Base-by-base conservation (phyloP, 2,113 vertebrate genomes). In the Ivindomyrus marchei region DNA sequence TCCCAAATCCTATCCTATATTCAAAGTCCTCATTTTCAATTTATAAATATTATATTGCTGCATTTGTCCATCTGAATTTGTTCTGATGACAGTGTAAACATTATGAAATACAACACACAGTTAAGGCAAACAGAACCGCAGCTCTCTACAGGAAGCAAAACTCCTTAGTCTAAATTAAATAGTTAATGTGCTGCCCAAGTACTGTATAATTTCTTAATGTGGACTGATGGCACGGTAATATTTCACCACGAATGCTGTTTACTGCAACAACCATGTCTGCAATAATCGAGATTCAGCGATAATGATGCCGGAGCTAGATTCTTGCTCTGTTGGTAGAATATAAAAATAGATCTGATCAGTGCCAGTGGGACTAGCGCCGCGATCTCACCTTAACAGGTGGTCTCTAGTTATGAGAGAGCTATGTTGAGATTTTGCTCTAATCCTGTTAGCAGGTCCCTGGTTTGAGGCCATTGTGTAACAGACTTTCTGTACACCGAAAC, bases 151-250 rank as follows among this genome's bases (percentile, higher is more conserved):
- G 92, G 94, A 94, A 92, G 90, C 94, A 80, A 94, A 85, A 94
- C 94, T 94, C 93, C 94, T 93, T 92, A 94, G 91, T 87, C 62
- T 95, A 94, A 94, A 95, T 95, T 93, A 95, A 94, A 94, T 96
- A 95, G 95, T 96, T 95, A 93, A 93, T 93, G 92, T 93, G 74
- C 5, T 39, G 36, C 74, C 93, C 83, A 85, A 45, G 83, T 85
- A 27, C 24, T 47, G 46, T 85, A 49, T 85, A 85, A 80, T 80
- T 80, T 49, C 83, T 24, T n/a, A 27, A 85, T 85, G 83, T n/a
- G 2, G 15, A 85, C 91, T 92, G 92, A 91, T 90, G 90, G 90
- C 91, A 92, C 92, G 89, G 93, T 93, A 94, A 62, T 92, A 88
- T 85, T 80, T 90, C 93, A 90, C 91, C 84, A 66, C 89, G 83